Percentiles rank a stretch among this genome's conserved stretches.
Evolutionary conservation across 2,888 invertebrate species (phyloP).

Genomic region (Itoplectis maculator): DNA sequence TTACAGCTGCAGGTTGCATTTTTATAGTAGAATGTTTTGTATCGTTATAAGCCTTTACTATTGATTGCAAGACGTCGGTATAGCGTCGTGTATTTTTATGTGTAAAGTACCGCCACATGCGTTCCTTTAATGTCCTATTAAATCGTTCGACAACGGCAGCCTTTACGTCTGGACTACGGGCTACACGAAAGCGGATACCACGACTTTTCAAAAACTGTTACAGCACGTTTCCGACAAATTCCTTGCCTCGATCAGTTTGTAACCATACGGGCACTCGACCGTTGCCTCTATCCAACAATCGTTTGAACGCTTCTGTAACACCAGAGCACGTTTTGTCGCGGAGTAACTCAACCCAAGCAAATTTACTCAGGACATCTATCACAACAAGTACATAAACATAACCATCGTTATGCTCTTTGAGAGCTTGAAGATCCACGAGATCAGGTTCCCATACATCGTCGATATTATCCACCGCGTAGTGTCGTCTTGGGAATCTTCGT

Average conservation of each 20-base stretch:
- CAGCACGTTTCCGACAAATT: conserved; percentile 1
- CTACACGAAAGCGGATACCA: neutral
- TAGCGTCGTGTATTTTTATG: conserved; percentile 8
- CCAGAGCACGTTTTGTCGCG: conserved; percentile 1
- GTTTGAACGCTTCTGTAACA: neutral
- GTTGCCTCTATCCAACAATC: neutral
- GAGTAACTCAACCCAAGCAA: neutral
- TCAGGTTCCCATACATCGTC: neutral
- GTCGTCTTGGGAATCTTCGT: conserved; percentile 5
- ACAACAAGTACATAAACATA: conserved; percentile 15
- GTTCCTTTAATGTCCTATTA: too few relatives aligned
- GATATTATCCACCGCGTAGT: conserved; percentile 1
- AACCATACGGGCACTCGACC: neutral
- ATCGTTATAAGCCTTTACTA: conserved; percentile 3
- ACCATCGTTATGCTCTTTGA: conserved; percentile 25
- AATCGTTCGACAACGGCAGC: neutral
- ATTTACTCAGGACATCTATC: conserved; percentile 25
- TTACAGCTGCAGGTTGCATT: neutral
- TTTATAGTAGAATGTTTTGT: neutral
- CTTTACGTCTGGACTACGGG: neutral
- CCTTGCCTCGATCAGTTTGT: conserved; percentile 4
- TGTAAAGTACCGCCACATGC: neutral
- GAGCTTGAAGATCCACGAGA: neutral
- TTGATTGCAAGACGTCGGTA: neutral
- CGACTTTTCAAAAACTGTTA: neutral